These are phyloP conservation scores for Trimorus sp. DNA, from an alignment of 2,888 invertebrate species.

Conservation along the genomic window DNA sequence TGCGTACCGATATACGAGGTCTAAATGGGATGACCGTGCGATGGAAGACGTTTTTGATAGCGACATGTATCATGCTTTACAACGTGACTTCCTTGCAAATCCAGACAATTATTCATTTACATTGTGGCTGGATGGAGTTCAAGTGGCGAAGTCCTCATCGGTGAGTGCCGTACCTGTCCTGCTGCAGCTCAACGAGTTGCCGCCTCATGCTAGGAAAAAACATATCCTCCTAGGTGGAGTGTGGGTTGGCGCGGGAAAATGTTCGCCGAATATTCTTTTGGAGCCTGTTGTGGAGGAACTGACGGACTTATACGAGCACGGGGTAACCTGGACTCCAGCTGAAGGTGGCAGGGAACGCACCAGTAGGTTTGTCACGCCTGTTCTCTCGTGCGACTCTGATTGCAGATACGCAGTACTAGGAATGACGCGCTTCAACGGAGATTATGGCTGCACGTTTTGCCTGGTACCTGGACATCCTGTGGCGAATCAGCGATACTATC, in stretches of 20 bases:
- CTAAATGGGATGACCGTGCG: slow-evolving; percentile 7
- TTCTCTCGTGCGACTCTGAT: slow-evolving; percentile 20
- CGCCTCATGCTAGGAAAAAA: too few species aligned
- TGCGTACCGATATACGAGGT: slow-evolving; percentile 7
- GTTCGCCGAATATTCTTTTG: background rate
- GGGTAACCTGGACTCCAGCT: slow-evolving; percentile 21
- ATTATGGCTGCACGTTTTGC: slow-evolving; percentile 40
- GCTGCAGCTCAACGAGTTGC: too few species aligned
- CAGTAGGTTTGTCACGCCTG: slow-evolving; percentile 3
- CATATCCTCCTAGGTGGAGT: slow-evolving; percentile 50
- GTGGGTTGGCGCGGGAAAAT: slow-evolving; percentile 32
- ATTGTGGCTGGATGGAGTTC: too few species aligned
- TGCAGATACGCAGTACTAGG: slow-evolving; percentile 14
- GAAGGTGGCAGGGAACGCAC: slow-evolving; percentile 26
- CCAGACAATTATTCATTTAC: too few species aligned
- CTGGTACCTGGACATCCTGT: background rate
- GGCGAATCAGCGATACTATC: background rate
- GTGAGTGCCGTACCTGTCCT: slow-evolving; percentile 50
- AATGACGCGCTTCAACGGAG: slow-evolving; percentile 53
- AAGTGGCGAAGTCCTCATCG: slow-evolving; percentile 45
- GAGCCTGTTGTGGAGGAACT: slow-evolving; percentile 10
- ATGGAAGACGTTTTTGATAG: slow-evolving; percentile 24
- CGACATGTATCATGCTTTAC: background rate
- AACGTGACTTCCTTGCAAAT: too few species aligned
- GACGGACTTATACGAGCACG: slow-evolving; percentile 6